phyloP scores from a whole-genome alignment of 2,888 invertebrate genomes.

The Carcina quercana region DNA sequence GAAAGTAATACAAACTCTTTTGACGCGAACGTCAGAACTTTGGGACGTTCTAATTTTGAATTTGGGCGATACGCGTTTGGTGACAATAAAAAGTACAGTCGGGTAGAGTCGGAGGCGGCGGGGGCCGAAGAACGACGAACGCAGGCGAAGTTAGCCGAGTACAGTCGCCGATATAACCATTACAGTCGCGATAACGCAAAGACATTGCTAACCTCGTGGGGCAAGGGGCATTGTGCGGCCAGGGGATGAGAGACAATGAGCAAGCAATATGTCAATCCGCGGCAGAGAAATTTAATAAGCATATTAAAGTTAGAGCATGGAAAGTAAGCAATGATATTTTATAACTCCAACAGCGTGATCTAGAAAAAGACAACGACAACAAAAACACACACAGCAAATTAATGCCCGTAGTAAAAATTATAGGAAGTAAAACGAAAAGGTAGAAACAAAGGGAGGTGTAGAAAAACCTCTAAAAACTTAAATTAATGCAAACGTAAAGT shows the following conservation, averaged over 20 bases:
- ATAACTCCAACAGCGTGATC: too few relatives aligned
- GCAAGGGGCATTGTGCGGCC: slow-evolving; percentile 30
- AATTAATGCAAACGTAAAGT: too few relatives aligned
- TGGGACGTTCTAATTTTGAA: slow-evolving; percentile 22
- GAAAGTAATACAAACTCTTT: slow-evolving; percentile 28
- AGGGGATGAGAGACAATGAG: slow-evolving; percentile 22
- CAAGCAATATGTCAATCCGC: not conserved
- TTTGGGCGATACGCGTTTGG: slow-evolving; percentile 25
- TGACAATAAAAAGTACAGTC: slow-evolving; percentile 29
- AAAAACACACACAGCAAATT: too few relatives aligned
- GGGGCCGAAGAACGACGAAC: too few relatives aligned
- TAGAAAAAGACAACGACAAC: too few relatives aligned
- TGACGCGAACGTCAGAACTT: slow-evolving; percentile 22
- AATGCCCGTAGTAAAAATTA: too few relatives aligned
- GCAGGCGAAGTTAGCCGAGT: slow-evolving; percentile 17
- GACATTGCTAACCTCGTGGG: slow-evolving; percentile 37
- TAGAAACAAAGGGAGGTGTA: too few relatives aligned
- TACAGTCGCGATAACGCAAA: slow-evolving; percentile 40
- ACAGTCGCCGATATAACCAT: slow-evolving; percentile 47
- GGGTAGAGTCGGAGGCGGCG: not conserved
- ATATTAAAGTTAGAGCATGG: too few relatives aligned
- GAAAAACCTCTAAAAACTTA: too few relatives aligned
- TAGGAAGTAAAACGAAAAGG: too few relatives aligned
- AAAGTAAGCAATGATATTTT: too few relatives aligned
- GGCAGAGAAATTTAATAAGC: too few relatives aligned